Percentiles rank a stretch among this genome's conserved stretches.
These are phyloP conservation scores for Scophthalmus maximus DNA, from an alignment of 2,113 vertebrate species.

Conservation along the genomic window DNA sequence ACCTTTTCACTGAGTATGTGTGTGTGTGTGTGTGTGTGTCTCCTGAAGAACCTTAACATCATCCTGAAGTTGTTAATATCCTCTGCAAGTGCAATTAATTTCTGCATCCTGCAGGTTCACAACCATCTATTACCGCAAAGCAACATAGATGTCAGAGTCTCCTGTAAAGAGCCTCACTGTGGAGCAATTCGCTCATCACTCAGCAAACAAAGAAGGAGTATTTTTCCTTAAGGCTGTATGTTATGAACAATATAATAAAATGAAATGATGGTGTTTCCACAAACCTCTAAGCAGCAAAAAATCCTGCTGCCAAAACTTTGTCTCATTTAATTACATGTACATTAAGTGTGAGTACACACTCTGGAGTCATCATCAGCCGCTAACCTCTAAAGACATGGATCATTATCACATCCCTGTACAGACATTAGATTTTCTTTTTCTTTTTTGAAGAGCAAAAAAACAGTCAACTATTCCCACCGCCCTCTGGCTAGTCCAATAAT, in stretches of 20 bases:
- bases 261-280: slow-evolving; percentile 34
- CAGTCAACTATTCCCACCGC: slow-evolving; percentile 2
- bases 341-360: slow-evolving; percentile 27
- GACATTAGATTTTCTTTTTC: slow-evolving; percentile 3
- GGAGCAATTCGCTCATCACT: not conserved
- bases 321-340: slow-evolving; percentile 52
- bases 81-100: not conserved
- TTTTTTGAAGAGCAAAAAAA: slow-evolving; percentile 14
- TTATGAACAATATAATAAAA: slow-evolving; percentile 18
- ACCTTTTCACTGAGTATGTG: slow-evolving; percentile 39
- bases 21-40: not conserved
- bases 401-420: slow-evolving; percentile 57
- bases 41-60: not conserved
- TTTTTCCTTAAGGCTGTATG: not conserved
- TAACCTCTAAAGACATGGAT: slow-evolving; percentile 43
- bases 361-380: slow-evolving; percentile 21
- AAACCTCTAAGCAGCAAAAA: slow-evolving; percentile 29
- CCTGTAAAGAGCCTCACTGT: not conserved
- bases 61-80: not conserved
- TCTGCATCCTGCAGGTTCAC: not conserved
- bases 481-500: slow-evolving; percentile 52
- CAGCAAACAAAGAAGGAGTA: not conserved
- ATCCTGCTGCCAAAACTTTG: slow-evolving; percentile 39
- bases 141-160: not conserved
- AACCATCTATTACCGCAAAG: not conserved